Evolutionary conservation across 2,888 invertebrate genomes (phyloP), one percentile per base, ranked within the genome.

Genomic region (Margaritifera margaritifera): DNA sequence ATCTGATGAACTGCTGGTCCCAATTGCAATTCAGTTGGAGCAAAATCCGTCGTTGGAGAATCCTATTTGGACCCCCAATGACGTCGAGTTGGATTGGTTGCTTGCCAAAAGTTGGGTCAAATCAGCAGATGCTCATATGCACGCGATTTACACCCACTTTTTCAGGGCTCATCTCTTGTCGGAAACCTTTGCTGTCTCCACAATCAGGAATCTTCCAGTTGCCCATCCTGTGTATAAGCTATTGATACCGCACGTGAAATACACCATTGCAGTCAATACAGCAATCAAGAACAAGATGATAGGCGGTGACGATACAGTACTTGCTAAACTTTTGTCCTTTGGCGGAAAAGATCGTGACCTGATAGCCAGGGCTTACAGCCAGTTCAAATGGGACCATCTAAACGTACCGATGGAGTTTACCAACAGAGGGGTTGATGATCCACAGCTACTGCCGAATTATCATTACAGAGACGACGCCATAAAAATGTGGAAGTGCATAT

Each of bases 61-160:
- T 64, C 77, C 74, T 24, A 74, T 77, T 27, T 77, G 74, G 74
- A 77, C 77, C 18, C 72, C 77, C 22, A 68, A 66, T 25, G 77
- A 77, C 50, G 58, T 52, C 6, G 64, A 72, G 58, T 42, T 69
- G 51, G 77, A 74, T 15, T 77, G 77, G 77, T 50, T 77, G 20
- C 62, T 77, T 1, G 77, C 68, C 5, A 77, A 77, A 62, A 68
- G 31, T 19, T 74, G 59, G 25, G 66, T 77, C 6, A 77, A 77
- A 62, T 66, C 74, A 15, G 66, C 77, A 4, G 77, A 77, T 53
- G 31, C 74, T 4, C 72, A 77, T 65, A 52, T 61, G 15, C 77
- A 77, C 50, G 67, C 69, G 6, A 70, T 77, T 27, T 72, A 72
- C 54, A 62, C 68, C 6, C 77, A 77, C 64, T 58, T 77, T 6